Evolutionary conservation across 2,113 vertebrate genomes (phyloP).

Genomic region (Phalacrocorax brasilianus): DNA sequence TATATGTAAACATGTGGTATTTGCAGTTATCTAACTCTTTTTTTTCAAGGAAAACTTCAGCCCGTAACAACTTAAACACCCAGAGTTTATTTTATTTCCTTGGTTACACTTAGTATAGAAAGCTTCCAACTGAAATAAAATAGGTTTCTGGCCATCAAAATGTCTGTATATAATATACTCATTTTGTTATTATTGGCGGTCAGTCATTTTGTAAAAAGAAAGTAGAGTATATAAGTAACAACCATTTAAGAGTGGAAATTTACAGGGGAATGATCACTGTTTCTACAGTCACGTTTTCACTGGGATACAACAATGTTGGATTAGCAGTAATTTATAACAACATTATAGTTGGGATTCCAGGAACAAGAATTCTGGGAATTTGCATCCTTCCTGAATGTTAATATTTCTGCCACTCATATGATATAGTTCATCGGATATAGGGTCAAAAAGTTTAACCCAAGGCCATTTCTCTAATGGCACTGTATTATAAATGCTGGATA

Average conservation of each 20-base stretch:
- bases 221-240: background rate
- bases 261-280: background rate
- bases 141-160: background rate
- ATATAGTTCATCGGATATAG: background rate
- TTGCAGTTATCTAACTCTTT: background rate
- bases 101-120: background rate
- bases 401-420: background rate
- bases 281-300: background rate
- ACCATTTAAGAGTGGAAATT: background rate
- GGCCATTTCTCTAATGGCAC: background rate
- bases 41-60: background rate
- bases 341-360: background rate
- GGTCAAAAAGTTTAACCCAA: background rate
- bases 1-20: background rate
- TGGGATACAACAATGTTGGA: background rate
- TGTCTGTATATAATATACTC: background rate
- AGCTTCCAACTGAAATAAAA: background rate
- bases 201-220: background rate
- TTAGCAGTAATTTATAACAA: background rate
- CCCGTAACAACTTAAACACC: background rate
- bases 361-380: background rate
- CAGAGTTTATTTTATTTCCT: background rate
- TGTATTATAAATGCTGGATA: background rate
- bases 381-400: background rate
- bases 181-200: background rate